phyloP scores from a whole-genome alignment of 1,140 invertebrate species.

The Cryptotermes secundus region DNA sequence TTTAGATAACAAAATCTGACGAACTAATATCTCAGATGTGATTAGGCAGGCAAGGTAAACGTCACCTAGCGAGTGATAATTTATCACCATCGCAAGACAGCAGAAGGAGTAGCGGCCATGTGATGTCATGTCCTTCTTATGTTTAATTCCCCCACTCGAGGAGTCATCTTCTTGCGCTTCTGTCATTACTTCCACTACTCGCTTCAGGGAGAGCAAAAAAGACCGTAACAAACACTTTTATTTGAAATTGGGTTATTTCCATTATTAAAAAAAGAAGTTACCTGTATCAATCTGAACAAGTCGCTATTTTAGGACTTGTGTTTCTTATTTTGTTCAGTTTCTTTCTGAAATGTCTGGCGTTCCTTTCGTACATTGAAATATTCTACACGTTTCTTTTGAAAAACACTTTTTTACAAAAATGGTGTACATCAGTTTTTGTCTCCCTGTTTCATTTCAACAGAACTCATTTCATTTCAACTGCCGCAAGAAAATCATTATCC shows the following conservation, averaged over 20 bases:
- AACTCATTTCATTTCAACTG: neutral
- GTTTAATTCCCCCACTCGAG: constrained; percentile 14
- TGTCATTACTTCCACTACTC: neutral
- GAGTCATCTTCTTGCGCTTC: neutral
- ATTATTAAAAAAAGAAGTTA: neutral
- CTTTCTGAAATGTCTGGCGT: neutral
- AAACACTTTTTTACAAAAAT: neutral
- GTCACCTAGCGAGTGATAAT: neutral
- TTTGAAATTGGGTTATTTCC: constrained; percentile 3
- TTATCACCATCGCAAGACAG: constrained; percentile 14
- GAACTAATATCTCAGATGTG: too few relatives aligned
- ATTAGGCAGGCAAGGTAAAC: neutral
- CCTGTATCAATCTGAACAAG: constrained; percentile 11
- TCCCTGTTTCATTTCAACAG: neutral
- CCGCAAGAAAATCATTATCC: too few relatives aligned
- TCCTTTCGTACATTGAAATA: neutral
- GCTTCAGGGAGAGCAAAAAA: neutral
- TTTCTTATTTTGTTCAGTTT: neutral
- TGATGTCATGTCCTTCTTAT: constrained; percentile 16
- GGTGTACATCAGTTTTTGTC: neutral
- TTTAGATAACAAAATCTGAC: too few relatives aligned
- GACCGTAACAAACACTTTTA: neutral
- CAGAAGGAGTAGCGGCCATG: constrained; percentile 12
- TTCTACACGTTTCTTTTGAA: neutral
- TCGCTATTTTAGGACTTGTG: neutral